Evolutionary conservation across 2,113 vertebrate species (phyloP), one percentile per base, ranked within the genome.

Genomic region (Trogon melanurus): DNA sequence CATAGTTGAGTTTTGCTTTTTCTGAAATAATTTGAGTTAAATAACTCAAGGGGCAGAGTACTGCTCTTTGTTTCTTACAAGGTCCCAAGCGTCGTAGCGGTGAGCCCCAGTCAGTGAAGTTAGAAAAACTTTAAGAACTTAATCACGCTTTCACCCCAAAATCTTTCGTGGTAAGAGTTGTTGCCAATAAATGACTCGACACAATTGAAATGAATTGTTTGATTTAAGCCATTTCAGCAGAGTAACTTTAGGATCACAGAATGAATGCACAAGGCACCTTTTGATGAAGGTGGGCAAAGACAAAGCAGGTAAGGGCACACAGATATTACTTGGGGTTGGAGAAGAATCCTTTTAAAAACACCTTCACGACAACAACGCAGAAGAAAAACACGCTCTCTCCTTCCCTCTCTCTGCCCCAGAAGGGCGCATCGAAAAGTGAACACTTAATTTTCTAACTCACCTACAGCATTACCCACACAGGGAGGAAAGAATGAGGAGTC

Each of bases 351-450:
- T 71, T 32, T 54, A 20, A 71, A 82, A 91, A 54, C 13, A 76
- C 30, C 23, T 58, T 58, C 32, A 74, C 44, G 71, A 17, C 14
- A 23, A 51, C 38, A 22, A 57, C 13, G 20, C 41, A 54, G 38
- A n/a, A 67, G 38, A n/a, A 62, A 81, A 81, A 65, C 0, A 38
- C 0, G 0, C 3, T 53, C 8, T 34, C 16, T 73, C 38, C 50
- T 76, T 45, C 41, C 45, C 26, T 53, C 57, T 48, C 26, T 9
- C 32, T 30, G 11, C 19, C n/a, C 34, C 7, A 18, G 21, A 57
- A 62, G 48, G 25, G 19, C 3, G 27, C 6, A 54, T 14, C 81
- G 79, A 65, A 81, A 89, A 7, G 5, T 0, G 2, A 79, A 85
- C 34, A 9, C 7, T 10, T 45, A 34, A 25, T 38, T 29, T 67